Evolutionary conservation across 2,888 invertebrate genomes (phyloP).

Genomic region (Phengaris arion): DNA sequence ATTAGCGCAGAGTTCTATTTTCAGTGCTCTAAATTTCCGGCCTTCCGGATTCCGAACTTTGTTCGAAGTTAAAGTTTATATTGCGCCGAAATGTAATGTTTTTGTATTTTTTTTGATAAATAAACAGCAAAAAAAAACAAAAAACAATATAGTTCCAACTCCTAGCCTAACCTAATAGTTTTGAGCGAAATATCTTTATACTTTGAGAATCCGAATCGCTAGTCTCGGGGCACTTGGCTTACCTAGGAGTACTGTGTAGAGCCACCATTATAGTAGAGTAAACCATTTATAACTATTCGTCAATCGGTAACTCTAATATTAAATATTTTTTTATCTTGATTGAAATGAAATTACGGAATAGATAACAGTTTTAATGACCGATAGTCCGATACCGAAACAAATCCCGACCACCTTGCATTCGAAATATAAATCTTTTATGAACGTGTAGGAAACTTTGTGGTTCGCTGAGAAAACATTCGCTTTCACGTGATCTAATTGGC

Average conservation of each 20-base stretch:
- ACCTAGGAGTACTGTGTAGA: neutral
- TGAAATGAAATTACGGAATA: neutral
- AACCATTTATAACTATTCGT: neutral
- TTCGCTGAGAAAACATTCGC: slow-evolving; percentile 43
- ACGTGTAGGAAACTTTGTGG: slow-evolving; percentile 26
- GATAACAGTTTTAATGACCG: slow-evolving; percentile 7
- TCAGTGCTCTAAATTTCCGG: too few species aligned
- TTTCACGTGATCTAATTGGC: slow-evolving; percentile 75
- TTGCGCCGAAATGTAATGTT: too few species aligned
- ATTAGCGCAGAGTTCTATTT: too few species aligned
- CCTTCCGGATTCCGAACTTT: too few species aligned
- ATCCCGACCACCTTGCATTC: slow-evolving; percentile 13
- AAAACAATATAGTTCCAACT: too few species aligned
- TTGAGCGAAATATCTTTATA: too few species aligned
- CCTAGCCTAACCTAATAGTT: too few species aligned
- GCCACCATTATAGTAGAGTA: neutral
- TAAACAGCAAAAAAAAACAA: too few species aligned
- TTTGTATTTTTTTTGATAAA: too few species aligned
- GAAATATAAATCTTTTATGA: slow-evolving; percentile 29
- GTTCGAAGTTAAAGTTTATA: too few species aligned
- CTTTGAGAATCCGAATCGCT: too few species aligned
- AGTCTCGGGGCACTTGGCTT: neutral
- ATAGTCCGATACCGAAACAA: slow-evolving; percentile 21
- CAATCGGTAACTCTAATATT: neutral
- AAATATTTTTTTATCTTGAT: neutral